Base-by-base conservation (phyloP, 2,888 invertebrate genomes). In the Oligia fasciuncula region DNA sequence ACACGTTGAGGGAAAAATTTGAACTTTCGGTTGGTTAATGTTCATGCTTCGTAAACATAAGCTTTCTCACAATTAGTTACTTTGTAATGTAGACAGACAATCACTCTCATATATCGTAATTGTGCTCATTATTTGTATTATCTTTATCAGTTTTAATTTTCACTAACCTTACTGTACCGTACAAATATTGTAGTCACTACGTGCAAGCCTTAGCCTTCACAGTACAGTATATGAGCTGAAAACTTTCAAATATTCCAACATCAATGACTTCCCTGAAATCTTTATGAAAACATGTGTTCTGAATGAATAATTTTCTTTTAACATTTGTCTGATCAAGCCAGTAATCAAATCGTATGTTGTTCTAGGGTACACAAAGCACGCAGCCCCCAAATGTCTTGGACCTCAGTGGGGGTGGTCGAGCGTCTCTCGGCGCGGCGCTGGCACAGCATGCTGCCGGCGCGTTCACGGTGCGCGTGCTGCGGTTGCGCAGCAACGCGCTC, bases 401-500 rank as follows among this genome's bases (percentile, higher is more conserved):
- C 87, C 90, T 97, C 11, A 96, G 95, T 73, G 95, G 96, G 1
- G 95, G 96, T 13, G 96, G 95, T 2, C 92, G 93, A 0, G 91
- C 93, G 1, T 94, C 96, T 0, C 89, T 97, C 0, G 92, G 93
- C 0, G 91, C 94, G 6, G 94, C 96, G 1, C 90, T 97, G 1
- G 89, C 93, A 5, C 95, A 95, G 80, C 95, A 96, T 81, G 92
- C 95, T 0, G 81, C 92, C 4, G 92, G 94, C 35, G 95, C 94
- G 0, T 96, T 96, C 84, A 93, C 95, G 3, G 91, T 96, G 17
- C 94, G 96, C 6, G 95, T 95, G 54, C 88, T 97, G 57, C 92
- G 92, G 5, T 90, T 96, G 78, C 88, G 94, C 23, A 91, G 92
- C n/a, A 98, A 98, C 92, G 96, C 97, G 35, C 97, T 98, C 74